A percentile compares a stretch with the other conserved stretches of the same genome.
Evolutionary conservation across 2,113 vertebrate species (phyloP).

Genomic region (Chiloscyllium plagiosum): DNA sequence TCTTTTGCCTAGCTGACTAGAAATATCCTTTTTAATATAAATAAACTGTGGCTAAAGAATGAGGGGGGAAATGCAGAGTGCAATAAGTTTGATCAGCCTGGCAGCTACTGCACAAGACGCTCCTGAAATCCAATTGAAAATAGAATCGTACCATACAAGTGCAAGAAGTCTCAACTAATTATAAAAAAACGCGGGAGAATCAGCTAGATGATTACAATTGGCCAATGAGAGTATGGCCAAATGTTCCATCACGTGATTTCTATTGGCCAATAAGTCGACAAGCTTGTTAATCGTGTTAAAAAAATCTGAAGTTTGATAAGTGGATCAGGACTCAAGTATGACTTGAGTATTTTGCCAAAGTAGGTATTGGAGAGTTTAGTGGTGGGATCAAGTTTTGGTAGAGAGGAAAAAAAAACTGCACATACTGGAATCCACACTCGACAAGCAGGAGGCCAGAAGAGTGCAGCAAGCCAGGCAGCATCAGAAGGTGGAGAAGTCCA

Average conservation of each 20-base stretch:
- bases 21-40: not conserved
- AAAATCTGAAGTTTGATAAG: no score
- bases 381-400: no score
- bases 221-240: not conserved
- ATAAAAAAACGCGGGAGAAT: not conserved
- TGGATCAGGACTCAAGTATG: no score
- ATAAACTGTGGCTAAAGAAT: not conserved
- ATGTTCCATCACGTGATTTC: not conserved
- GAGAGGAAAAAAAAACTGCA: no score
- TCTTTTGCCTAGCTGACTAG: not conserved
- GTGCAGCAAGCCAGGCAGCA: no score
- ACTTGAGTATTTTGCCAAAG: no score
- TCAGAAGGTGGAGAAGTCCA: no score
- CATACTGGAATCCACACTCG: no score
- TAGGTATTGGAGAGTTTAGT: no score
- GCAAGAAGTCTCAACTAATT: not conserved
- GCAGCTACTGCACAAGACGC: not conserved
- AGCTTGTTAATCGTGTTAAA: no score
- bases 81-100: not conserved
- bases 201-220: not conserved
- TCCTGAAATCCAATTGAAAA: not conserved
- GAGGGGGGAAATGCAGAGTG: not conserved
- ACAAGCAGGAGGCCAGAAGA: no score
- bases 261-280: not conserved
- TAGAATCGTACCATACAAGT: not conserved